Evolutionary conservation across 2,113 vertebrate genomes (phyloP).

Genomic region (Oceanites oceanicus): DNA sequence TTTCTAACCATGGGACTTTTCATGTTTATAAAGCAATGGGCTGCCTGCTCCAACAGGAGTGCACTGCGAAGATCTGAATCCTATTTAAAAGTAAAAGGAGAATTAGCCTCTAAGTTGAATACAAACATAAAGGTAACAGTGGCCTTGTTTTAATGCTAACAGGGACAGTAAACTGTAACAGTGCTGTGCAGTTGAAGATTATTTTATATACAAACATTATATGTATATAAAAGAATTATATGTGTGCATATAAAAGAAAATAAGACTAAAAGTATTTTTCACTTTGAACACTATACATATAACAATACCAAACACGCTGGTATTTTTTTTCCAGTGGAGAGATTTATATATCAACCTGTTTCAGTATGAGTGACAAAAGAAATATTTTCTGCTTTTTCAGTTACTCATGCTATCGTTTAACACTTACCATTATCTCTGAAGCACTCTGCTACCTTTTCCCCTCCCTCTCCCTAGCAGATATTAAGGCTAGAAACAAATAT

Average conservation of each 20-base stretch:
- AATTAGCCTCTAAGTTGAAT: background rate
- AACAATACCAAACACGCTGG: background rate
- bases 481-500: slow-evolving; percentile 49
- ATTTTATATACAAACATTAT: background rate
- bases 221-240: background rate
- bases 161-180: background rate
- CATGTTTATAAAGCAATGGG: slow-evolving; percentile 98
- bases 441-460: slow-evolving; percentile 53
- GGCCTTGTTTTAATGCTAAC: background rate
- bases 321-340: background rate
- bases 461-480: background rate
- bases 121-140: background rate
- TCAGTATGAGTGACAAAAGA: background rate
- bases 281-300: background rate
- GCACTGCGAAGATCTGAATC: slow-evolving; percentile 97
- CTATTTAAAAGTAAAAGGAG: slow-evolving; percentile 67
- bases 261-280: background rate
- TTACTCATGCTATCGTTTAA: slow-evolving; percentile 39
- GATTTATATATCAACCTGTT: background rate
- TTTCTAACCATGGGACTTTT: slow-evolving; percentile 96
- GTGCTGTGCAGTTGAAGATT: background rate
- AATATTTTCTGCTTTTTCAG: slow-evolving; percentile 38
- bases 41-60: slow-evolving; percentile 93
- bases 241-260: background rate
- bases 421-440: slow-evolving; percentile 53